A percentile compares a stretch with the other conserved stretches of the same genome.
Conservation (phyloP, 1,140 invertebrate genomes). For the Ylistrum balloti region DNA sequence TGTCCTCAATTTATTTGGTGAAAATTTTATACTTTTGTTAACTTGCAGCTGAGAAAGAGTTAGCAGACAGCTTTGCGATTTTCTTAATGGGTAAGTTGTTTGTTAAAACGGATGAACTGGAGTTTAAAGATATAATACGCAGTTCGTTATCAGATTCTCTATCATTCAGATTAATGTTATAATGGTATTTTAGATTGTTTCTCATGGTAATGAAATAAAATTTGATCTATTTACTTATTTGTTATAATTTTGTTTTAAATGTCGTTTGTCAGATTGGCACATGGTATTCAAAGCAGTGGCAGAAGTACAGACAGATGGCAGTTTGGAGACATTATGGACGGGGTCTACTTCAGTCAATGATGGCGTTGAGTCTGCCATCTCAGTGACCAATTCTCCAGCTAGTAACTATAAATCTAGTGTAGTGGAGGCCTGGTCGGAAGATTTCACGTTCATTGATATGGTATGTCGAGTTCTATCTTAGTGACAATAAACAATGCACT, state of each 20-base stretch:
- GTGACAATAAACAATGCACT: too few relatives aligned
- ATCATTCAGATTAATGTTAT: too few relatives aligned
- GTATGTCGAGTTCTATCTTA: too few relatives aligned
- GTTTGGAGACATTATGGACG: neutral
- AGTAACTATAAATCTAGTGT: slow-evolving; percentile 15
- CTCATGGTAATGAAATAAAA: too few relatives aligned
- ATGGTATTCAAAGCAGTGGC: slow-evolving; percentile 13
- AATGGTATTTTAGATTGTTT: too few relatives aligned
- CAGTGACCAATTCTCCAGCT: neutral
- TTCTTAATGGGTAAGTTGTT: neutral
- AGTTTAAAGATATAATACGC: too few relatives aligned
- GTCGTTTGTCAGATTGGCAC: neutral
- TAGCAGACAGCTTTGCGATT: neutral
- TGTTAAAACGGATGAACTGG: too few relatives aligned
- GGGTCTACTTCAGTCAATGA: neutral
- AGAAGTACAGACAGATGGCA: neutral
- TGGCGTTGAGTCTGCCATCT: neutral
- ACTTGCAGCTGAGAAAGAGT: neutral
- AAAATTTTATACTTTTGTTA: too few relatives aligned
- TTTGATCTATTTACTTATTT: too few relatives aligned
- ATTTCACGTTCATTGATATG: neutral
- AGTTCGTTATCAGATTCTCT: too few relatives aligned
- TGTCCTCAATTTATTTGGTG: too few relatives aligned
- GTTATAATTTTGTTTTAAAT: too few relatives aligned
- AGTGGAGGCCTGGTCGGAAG: neutral